phyloP scores from a whole-genome alignment of 2,113 vertebrate genomes.

The Elanoides forficatus region DNA sequence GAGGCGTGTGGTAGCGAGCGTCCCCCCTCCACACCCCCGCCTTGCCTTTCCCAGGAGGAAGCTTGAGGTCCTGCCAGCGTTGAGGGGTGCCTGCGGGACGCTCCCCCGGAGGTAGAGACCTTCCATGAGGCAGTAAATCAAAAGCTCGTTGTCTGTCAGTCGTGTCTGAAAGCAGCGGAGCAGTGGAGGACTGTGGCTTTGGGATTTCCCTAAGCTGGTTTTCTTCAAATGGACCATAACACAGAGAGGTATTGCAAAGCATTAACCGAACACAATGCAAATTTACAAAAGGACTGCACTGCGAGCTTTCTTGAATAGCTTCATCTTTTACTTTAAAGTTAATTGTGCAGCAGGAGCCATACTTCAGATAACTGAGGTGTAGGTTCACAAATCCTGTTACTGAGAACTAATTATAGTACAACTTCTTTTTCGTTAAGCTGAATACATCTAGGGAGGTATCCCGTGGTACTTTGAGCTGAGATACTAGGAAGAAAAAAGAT shows the following conservation, averaged over 20 bases:
- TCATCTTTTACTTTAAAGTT: neutral
- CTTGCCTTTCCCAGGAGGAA: too few relatives aligned
- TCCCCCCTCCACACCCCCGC: too few relatives aligned
- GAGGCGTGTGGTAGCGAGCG: too few relatives aligned
- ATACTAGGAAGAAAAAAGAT: neutral
- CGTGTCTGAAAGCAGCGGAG: neutral
- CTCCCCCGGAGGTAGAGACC: neutral
- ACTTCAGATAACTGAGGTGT: neutral
- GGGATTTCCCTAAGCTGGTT: neutral
- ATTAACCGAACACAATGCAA: rapidly evolving
- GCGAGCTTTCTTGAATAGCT: neutral
- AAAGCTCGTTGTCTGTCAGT: neutral
- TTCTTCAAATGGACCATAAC: neutral
- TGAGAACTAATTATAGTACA: neutral
- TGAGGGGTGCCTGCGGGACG: neutral
- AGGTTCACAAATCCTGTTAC: neutral
- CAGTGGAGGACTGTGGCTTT: neutral
- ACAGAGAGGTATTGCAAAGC: neutral
- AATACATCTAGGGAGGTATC: neutral
- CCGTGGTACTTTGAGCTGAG: neutral
- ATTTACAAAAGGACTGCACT: too few relatives aligned
- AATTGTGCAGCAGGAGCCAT: neutral
- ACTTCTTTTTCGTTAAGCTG: neutral
- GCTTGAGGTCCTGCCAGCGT: too few relatives aligned
- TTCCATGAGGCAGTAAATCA: neutral